phyloP scores from a whole-genome alignment of 2,113 vertebrate species.

The Spermophilus dauricus region DNA sequence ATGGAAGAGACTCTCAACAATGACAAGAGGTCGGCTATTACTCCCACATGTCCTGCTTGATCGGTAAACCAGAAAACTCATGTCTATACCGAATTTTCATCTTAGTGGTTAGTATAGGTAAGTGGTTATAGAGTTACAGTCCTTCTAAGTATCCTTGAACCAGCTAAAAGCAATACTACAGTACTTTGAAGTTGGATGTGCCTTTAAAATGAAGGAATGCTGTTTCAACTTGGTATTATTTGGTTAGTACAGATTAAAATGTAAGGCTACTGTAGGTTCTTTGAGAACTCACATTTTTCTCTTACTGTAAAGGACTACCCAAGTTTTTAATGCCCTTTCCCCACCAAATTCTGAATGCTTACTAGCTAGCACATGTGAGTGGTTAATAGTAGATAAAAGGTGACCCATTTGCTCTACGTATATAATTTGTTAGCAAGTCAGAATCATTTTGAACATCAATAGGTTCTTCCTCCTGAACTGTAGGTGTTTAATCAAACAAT shows the following conservation, averaged over 20 bases:
- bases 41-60: not conserved
- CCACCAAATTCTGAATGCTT: not conserved
- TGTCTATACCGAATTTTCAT: not conserved
- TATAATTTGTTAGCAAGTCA: conserved; percentile 18
- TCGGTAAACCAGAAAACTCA: not conserved
- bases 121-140: not conserved
- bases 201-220: not conserved
- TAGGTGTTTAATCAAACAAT: not conserved
- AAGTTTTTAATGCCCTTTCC: not conserved
- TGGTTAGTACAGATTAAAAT: not conserved
- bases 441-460: conserved; percentile 47
- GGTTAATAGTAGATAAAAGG: not conserved
- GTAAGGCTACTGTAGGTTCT: not conserved
- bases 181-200: not conserved
- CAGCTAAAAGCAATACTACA: not conserved
- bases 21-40: conserved; percentile 28
- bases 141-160: not conserved
- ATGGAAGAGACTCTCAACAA: conserved; percentile 40
- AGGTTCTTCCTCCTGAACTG: not conserved
- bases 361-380: not conserved
- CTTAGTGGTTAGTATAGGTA: not conserved
- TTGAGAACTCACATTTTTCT: conserved; percentile 15
- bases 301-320: not conserved
- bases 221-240: not conserved
- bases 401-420: not conserved